Conservation (phyloP, 2,888 invertebrate species). For the Salticus scenicus region DNA sequence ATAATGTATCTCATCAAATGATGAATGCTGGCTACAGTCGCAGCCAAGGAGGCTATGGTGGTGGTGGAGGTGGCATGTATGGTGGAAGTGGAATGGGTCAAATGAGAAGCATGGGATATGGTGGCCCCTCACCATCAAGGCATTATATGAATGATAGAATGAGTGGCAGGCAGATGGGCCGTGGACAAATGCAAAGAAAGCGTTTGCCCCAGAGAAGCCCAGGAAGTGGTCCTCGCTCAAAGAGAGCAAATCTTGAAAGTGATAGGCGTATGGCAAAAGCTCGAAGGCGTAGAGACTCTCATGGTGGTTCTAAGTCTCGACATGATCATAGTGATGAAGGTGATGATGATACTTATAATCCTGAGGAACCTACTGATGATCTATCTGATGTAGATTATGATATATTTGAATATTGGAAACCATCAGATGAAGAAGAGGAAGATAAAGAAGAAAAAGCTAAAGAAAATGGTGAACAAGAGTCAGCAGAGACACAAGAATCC, state of each 20-base stretch:
- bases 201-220: conserved; percentile 59
- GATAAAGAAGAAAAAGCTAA: conserved; percentile 33
- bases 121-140: conserved; percentile 52
- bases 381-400: conserved; percentile 58
- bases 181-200: conserved; percentile 58
- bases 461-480: conserved; percentile 58
- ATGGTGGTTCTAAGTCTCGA: conserved; percentile 41
- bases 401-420: conserved; percentile 47
- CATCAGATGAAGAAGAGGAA: conserved; percentile 55
- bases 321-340: conserved; percentile 49
- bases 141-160: conserved; percentile 61
- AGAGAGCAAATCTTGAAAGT: conserved; percentile 54
- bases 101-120: conserved; percentile 60
- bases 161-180: conserved; percentile 37
- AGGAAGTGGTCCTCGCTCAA: conserved; percentile 52
- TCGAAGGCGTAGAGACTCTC: conserved; percentile 35
- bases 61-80: conserved; percentile 13
- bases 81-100: conserved; percentile 49
- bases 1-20: conserved; percentile 51
- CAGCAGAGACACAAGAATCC: conserved; percentile 30
- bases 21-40: conserved; percentile 61
- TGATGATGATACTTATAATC: conserved; percentile 62
- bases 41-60: conserved; percentile 57
- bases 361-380: conserved; percentile 68
- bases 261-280: conserved; percentile 33